phyloP scores from a whole-genome alignment of 2,113 vertebrate species.

The Buteo buteo region DNA sequence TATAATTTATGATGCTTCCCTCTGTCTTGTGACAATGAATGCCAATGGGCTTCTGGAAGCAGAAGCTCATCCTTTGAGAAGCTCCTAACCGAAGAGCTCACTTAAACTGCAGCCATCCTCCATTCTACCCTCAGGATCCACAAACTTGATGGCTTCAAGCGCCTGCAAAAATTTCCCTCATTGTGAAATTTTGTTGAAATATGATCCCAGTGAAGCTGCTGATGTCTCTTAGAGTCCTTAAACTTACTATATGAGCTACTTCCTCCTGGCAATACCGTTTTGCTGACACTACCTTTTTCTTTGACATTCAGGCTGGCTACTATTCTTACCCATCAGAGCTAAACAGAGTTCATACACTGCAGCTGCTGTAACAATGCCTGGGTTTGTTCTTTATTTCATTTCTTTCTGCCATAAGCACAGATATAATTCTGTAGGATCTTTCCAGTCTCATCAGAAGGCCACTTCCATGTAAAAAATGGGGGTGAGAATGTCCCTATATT shows the following conservation, averaged over 20 bases:
- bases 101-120: neutral
- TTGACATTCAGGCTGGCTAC: neutral
- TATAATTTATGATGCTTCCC: neutral
- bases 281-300: neutral
- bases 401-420: neutral
- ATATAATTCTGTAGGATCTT: neutral
- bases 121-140: neutral
- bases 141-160: neutral
- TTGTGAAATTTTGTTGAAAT: neutral
- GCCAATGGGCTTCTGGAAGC: neutral
- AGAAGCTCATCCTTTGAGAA: neutral
- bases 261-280: neutral
- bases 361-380: neutral
- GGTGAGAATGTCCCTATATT: neutral
- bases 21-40: slow-evolving; percentile 4
- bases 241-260: neutral
- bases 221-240: neutral
- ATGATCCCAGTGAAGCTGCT: neutral
- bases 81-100: neutral
- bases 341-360: neutral
- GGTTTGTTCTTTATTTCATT: neutral
- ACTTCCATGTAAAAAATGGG: neutral
- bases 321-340: neutral
- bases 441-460: neutral
- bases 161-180: neutral